Base-by-base conservation (phyloP, 2,888 invertebrate species). In the Tenthredo amoena region DNA sequence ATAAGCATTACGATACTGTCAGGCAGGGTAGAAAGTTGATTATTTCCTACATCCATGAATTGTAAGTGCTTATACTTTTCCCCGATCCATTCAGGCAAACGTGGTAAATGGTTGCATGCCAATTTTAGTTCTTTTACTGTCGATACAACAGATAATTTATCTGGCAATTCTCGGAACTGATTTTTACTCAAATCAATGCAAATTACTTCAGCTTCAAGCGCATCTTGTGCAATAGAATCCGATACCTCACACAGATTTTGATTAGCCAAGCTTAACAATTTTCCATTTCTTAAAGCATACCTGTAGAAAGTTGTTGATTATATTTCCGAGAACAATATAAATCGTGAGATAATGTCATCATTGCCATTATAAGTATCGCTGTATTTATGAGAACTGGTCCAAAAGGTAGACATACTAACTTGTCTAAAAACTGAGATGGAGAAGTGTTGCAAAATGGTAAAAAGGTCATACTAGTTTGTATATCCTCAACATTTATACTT, bases 141-240 rank as follows among this genome's bases (percentile, higher is more conserved):
- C 31, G 95, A 94, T 21, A 94, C 92, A 62, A 95, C 89, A n/a
- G 88, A 89, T 84, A 91, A 92, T 92, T 93, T 94, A 96, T 93
- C 89, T 10, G 98, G 98, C 88, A 98, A 91, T 1, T 94, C 90
- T 1, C 94, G 93, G 0, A 99, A 94, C 90, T 95, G 96, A 93
- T 99, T 99, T 93, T 96, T 97, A 86, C 97, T 97, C 86, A 98
- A 93, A 94, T 98, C 98, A 10, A 98, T 95, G 79, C 96, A 95
- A 84, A 95, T 95, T 10, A 98, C 97, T 87, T 96, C 95, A 0
- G 96, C 97, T 84, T 95, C 95, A 15, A 94, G 95, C 3, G 98
- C 98, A 85, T 96, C 94, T 85, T 95, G 93, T 91, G 98, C 96
- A 31, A 98, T 95, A 84, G 96, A 95, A 18, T 96, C 96, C 0